A percentile compares a stretch with the other conserved stretches of the same genome.
Conservation (phyloP, 2,888 invertebrate genomes). For the Schizotus pectinicornis region DNA sequence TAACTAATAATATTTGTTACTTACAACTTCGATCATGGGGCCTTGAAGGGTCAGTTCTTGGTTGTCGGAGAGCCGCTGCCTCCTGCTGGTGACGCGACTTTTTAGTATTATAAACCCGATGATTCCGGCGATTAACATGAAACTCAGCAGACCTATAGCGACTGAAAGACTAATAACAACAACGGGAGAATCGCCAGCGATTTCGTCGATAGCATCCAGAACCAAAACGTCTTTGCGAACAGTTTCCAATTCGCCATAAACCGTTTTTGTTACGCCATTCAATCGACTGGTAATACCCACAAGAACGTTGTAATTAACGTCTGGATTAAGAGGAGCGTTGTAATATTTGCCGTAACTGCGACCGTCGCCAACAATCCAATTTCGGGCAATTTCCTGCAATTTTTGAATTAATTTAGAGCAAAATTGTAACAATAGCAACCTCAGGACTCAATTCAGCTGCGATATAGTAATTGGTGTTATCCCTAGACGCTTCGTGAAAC, state of each 20-base stretch:
- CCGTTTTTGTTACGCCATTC: conserved; percentile 68
- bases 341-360: conserved; percentile 74
- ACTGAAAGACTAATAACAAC: conserved; percentile 60
- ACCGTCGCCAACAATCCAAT: conserved; percentile 81
- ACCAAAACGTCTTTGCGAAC: conserved; percentile 56
- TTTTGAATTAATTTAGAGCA: conserved; percentile 11
- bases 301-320: conserved; percentile 70
- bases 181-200: conserved; percentile 54
- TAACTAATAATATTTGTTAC: conserved; percentile 28
- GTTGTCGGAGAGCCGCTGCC: conserved; percentile 62
- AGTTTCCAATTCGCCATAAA: conserved; percentile 61
- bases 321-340: conserved; percentile 74
- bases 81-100: conserved; percentile 57
- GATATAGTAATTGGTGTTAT: conserved; percentile 80
- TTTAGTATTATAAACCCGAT: conserved; percentile 68
- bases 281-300: conserved; percentile 75
- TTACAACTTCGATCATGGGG: conserved; percentile 75
- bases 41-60: conserved; percentile 79
- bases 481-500: conserved; percentile 69
- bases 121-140: conserved; percentile 69
- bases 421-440: conserved; percentile 42
- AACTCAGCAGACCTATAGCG: conserved; percentile 74
- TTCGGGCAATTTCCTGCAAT: conserved; percentile 63
- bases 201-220: conserved; percentile 61
- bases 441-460: conserved; percentile 78